A percentile compares a stretch with the other conserved stretches of the same genome.
These are phyloP conservation scores for Gibbula magus DNA, from an alignment of 2,888 invertebrate species.

Conservation along the genomic window DNA sequence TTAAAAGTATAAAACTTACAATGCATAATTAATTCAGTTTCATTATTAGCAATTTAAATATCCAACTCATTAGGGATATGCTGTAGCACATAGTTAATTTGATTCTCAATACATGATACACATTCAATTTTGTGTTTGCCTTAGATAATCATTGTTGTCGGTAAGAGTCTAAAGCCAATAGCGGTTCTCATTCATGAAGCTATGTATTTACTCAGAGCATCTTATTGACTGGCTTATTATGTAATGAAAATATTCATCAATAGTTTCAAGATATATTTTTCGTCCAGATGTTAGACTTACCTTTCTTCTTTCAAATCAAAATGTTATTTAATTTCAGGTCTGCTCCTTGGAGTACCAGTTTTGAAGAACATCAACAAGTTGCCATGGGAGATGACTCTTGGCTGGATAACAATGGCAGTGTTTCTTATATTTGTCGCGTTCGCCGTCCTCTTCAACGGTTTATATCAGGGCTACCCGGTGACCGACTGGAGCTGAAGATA, in stretches of 20 bases:
- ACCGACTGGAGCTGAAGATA: conserved; percentile 64
- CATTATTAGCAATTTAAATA: too few relatives aligned
- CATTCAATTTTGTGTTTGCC: too few relatives aligned
- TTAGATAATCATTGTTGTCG: too few relatives aligned
- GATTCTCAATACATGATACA: too few relatives aligned
- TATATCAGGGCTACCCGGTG: conserved; percentile 68
- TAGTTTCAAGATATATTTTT: neutral
- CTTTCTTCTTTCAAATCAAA: neutral
- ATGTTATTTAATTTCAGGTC: conserved; percentile 52
- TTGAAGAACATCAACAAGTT: conserved; percentile 72
- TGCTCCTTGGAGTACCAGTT: conserved; percentile 73
- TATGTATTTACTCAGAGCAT: too few relatives aligned
- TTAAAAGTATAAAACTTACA: too few relatives aligned
- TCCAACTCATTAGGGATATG: too few relatives aligned
- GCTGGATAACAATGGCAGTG: conserved; percentile 71
- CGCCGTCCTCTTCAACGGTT: conserved; percentile 71
- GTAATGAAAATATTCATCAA: neutral
- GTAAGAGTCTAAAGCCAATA: too few relatives aligned
- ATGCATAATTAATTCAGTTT: too few relatives aligned
- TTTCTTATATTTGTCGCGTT: conserved; percentile 69
- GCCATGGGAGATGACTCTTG: conserved; percentile 73
- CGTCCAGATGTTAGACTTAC: too few relatives aligned
- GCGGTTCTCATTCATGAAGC: too few relatives aligned
- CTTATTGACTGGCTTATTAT: neutral
- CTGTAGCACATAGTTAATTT: too few relatives aligned